Evolutionary conservation across 2,113 vertebrate species (phyloP), one percentile per base, ranked within the genome.

Genomic region (Archilochus colubris): DNA sequence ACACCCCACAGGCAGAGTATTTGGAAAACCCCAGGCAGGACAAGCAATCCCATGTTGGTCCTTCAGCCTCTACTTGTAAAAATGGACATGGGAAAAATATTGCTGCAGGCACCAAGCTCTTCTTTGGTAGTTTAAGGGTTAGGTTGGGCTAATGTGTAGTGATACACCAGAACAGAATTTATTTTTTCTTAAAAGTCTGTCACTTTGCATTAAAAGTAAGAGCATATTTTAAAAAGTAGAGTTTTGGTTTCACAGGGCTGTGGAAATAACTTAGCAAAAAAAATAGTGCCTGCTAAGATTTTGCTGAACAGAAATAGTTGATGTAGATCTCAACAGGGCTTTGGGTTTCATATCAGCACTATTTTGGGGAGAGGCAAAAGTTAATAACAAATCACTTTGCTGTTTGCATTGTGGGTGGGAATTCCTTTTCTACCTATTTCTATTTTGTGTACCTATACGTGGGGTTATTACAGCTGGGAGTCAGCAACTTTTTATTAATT

Each of bases 301-400:
- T 40, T 36, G 14, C 10, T 12, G 17, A 48, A 38, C 21, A 63
- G 68, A 19, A 58, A 3, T 15, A 50, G 66, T 72, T 57, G 46
- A 36, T 1, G 0, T 38, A 23, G 46, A 18, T 73, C 33, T 82
- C 31, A 12, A 0, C 15, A 53, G 48, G 31, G 18, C 0, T 0
- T 10, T 87, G 46, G 38, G 11, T 40, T 51, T 80, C 20, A 11
- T 80, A 59, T 64, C 75, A 46, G 0, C 7, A 0, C 20, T 43
- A n/a, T 64, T 11, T 8, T 43, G 36, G 62, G 70, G 50, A 48
- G 48, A 74, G 33, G 10, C 28, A 44, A 23, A 36, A 89, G 40
- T 69, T 79, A 54, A 69, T 19, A 36, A 48, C 19, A 18, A 15
- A 8, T 70, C 1, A 17, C 18, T 78, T 67, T 63, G 30, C 36